Base-by-base conservation (phyloP, 1,140 invertebrate genomes). In the Neotoxoptera formosana region DNA sequence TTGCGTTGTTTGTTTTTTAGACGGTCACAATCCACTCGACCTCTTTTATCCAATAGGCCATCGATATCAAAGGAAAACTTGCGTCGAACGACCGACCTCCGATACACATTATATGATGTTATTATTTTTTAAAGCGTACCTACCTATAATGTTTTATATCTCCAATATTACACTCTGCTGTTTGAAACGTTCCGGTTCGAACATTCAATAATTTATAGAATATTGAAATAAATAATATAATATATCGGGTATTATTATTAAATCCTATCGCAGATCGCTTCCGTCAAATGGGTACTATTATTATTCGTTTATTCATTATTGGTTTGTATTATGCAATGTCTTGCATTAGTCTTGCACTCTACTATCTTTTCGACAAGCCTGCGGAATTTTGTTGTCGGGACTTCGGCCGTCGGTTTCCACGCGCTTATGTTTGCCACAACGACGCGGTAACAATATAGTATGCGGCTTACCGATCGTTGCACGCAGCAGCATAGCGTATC, bases 21-120 rank as follows among this genome's bases (percentile, higher is more conserved):
- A 84, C 83, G 83, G 41, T 84, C 83, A 84, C 83, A 84, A 84
- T 41, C 41, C 83, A 1, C 83, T 2, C 23, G 83, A 84, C 83
- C 83, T 84, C 21, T 84, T 36, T 84, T 84, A 41, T 84, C 36
- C 83, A 84, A 84, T 84, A 41, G 83, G 83, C 41, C 41, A 84
- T 84, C 83, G 41, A 84, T 41, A 84, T 84, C 83, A 84, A 84
- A 84, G 36, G 23, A 76, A 84, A 84, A 84, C 8, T 84, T 4
- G 36, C 36, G 83, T 84, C 34, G 23, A 45, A 84, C 41, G 23
- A 84, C 2, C 23, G 21, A 84, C 81, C n/a, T 67, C 30, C 30
- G 30, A n/a, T n/a, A 60, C 53, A 21, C 20, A 51, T 4, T 30
- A 60, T 60, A 30, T 60, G 8, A n/a, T 67, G 9, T 67, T n/a